Base-by-base conservation (phyloP, 30 jellyfish, hydroid and myxozoan species). In the Hydractinia symbiolongicarpus region DNA sequence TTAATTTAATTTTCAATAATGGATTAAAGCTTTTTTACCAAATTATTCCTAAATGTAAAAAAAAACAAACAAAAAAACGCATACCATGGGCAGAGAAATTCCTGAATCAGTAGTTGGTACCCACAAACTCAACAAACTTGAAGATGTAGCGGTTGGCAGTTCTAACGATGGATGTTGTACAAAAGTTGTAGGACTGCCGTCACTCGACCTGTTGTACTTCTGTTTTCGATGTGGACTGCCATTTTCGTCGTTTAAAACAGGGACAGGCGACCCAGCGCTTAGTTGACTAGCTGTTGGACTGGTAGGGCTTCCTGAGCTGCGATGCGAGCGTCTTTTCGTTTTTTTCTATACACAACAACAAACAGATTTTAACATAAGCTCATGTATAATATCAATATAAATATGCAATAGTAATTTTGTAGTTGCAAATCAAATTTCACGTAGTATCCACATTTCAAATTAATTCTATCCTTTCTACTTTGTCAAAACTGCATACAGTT, bases 111-210 rank as follows among this genome's bases (percentile, higher is more conserved):
- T 71, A 67, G 84, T 79, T 6, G 92, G 97, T 60, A 81, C 79
- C 95, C 95, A 89, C 67, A 89, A 74, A 78, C 97, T 89, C 9
- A 90, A 79, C 84, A 85, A 15, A 58, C 95, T 84, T 4, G 97
- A 89, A 9, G 95, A 76, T 10, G 93, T 80, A 11, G 90, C 97
- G 11, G 93, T 73, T 6, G 92, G 95, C 3, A 81, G 77, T 49
- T 84, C 75, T 52, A 84, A 81, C 14, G 97, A 89, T 4, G 97
- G 93, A 54, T 89, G 95, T 81, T 85, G 95, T 5, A 89, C 87
- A 19, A 81, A 89, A 55, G 84, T 50, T 13, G 54, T 53, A 30
- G 80, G 80, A 55, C 52, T 40, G 68, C 94, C 55, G 90, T 79
- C 40, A 79, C 73, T 52, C 61, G 84, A 66, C 16, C 84, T 55